Percentiles rank a stretch among this genome's conserved stretches.
Evolutionary conservation across 2,113 vertebrate species (phyloP).

Genomic region (Dipodomys merriami): DNA sequence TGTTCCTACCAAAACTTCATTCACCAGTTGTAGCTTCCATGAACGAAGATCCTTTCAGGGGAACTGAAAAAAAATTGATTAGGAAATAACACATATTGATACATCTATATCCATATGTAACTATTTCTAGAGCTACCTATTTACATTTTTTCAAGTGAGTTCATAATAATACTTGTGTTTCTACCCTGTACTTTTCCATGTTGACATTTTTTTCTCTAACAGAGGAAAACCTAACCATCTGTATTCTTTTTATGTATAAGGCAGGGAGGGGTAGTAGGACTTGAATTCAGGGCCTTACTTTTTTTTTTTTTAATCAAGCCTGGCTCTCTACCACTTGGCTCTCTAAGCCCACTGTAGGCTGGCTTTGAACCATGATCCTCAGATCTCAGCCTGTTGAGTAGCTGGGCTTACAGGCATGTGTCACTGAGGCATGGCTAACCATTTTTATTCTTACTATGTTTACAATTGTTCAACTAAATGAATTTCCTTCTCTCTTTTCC

Average conservation of each 20-base stretch:
- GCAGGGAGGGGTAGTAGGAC: not conserved
- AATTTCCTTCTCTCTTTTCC: not conserved
- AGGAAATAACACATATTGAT: no score
- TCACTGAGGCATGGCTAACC: not conserved
- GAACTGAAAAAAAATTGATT: no score
- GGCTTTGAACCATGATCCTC: no score
- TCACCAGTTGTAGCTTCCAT: no score
- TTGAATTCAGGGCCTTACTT: not conserved
- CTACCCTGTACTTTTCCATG: not conserved
- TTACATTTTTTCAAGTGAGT: not conserved
- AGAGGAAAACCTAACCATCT: not conserved
- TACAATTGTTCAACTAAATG: not conserved
- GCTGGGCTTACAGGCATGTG: no score
- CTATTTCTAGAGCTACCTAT: not conserved
- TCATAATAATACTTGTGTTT: not conserved
- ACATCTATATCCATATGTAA: not conserved
- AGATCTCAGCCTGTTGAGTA: no score
- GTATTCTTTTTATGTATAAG: not conserved
- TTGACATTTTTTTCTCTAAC: not conserved
- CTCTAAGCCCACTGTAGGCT: no score
- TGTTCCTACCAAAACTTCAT: not conserved
- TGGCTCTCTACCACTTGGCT: no score
- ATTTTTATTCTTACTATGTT: not conserved
- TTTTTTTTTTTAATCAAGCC: no score
- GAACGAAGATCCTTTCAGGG: no score